Conservation (phyloP, 2,113 vertebrate genomes). For the Austrofundulus limnaeus region DNA sequence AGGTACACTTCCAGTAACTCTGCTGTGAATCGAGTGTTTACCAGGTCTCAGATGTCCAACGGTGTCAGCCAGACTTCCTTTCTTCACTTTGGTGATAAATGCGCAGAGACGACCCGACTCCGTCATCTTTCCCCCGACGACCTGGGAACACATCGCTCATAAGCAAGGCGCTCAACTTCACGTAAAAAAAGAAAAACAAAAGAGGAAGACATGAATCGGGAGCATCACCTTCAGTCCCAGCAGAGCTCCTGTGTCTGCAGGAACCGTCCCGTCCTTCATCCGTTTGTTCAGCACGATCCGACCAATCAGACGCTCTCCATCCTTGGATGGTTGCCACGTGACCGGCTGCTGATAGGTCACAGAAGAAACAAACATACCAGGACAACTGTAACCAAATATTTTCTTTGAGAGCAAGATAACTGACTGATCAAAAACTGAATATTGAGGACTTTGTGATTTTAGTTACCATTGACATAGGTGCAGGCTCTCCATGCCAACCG, state of each 20-base stretch:
- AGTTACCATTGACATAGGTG: slow-evolving; percentile 92
- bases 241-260: slow-evolving; percentile 90
- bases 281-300: slow-evolving; percentile 94
- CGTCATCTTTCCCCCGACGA: slow-evolving; percentile 97
- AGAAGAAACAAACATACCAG: not conserved
- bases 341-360: slow-evolving; percentile 84
- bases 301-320: slow-evolving; percentile 94
- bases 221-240: slow-evolving; percentile 90
- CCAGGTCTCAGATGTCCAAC: slow-evolving; percentile 97
- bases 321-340: slow-evolving; percentile 95
- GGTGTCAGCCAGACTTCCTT: slow-evolving; percentile 95
- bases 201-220: no score
- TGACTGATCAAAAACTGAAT: not conserved
- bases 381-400: not conserved
- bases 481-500: slow-evolving; percentile 89
- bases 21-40: slow-evolving; percentile 61
- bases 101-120: slow-evolving; percentile 96
- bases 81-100: slow-evolving; percentile 98
- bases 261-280: slow-evolving; percentile 91
- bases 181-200: no score
- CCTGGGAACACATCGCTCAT: slow-evolving; percentile 72
- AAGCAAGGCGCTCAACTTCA: not conserved
- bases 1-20: not conserved
- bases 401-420: not conserved
- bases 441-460: slow-evolving; percentile 60